These are phyloP conservation scores for Drosophila pseudoananassae DNA, from an alignment of 1,140 invertebrate species.

Conservation along the genomic window DNA sequence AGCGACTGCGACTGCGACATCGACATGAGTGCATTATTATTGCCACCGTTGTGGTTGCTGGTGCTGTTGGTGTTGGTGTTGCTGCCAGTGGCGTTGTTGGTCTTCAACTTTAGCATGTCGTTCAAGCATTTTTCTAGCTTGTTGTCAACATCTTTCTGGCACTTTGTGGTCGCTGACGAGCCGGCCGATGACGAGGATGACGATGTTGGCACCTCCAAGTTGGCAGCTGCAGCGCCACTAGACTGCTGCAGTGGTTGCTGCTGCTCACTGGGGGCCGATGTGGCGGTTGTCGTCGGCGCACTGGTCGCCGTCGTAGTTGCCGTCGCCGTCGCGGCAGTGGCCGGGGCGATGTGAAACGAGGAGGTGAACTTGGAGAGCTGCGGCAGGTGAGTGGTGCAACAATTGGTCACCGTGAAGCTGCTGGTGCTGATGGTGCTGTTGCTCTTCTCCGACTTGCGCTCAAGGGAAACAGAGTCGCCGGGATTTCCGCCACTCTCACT, in stretches of 20 bases:
- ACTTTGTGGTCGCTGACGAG: constrained; percentile 67
- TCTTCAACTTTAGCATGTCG: constrained; percentile 81
- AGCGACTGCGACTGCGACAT: constrained; percentile 46
- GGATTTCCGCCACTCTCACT: constrained; percentile 12
- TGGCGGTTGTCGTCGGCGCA: constrained; percentile 18
- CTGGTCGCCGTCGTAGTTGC: constrained; percentile 3
- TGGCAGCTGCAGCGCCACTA: constrained; percentile 25
- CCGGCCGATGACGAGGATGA: constrained; percentile 18
- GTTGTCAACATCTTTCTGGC: constrained; percentile 82
- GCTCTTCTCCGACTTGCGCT: constrained; percentile 80
- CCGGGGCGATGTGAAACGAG: constrained; percentile 73
- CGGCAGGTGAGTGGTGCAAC: constrained; percentile 77
- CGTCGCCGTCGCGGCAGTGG: constrained; percentile 26
- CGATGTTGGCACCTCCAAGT: constrained; percentile 40
- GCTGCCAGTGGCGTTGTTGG: constrained; percentile 37
- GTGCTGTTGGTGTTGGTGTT: constrained; percentile 30
- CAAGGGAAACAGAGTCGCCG: constrained; percentile 57
- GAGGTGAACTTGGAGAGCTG: constrained; percentile 81
- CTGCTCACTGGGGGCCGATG: constrained; percentile 1
- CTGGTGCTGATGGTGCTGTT: constrained; percentile 80
- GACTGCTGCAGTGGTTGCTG: constrained; percentile 19
- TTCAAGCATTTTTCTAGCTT: constrained; percentile 81
- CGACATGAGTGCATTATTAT: constrained; percentile 59
- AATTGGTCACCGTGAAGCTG: constrained; percentile 78
- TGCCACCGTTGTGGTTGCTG: constrained; percentile 22